A percentile compares a stretch with the other conserved stretches of the same genome.
These are phyloP conservation scores for Mola mola DNA, from an alignment of 2,113 vertebrate species.

Conservation along the genomic window DNA sequence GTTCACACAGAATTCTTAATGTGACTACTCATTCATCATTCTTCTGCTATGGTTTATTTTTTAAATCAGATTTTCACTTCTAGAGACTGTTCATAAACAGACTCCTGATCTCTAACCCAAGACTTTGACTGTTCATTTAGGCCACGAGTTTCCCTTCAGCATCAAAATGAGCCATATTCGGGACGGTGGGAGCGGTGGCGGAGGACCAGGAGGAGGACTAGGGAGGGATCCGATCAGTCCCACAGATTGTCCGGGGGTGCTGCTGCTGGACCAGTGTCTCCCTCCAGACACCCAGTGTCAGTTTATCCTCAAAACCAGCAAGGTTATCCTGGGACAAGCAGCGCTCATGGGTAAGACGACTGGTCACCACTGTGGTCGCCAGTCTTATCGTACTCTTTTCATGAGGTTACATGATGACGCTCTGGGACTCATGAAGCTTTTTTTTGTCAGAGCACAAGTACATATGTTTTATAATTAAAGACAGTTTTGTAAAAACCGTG, in stretches of 20 bases:
- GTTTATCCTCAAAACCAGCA: slow-evolving; percentile 92
- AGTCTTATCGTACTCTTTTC: not conserved
- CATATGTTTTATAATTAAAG: not conserved
- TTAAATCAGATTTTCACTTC: not conserved
- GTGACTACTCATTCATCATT: no score
- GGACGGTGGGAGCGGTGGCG: slow-evolving; percentile 65
- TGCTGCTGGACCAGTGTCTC: slow-evolving; percentile 86
- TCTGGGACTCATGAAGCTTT: no score
- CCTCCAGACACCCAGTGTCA: slow-evolving; percentile 92
- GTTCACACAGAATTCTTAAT: slow-evolving; percentile 27
- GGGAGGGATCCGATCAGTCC: slow-evolving; percentile 78
- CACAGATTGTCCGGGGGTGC: slow-evolving; percentile 81
- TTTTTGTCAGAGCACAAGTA: no score
- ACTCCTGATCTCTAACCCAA: slow-evolving; percentile 32
- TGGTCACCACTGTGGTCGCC: not conserved
- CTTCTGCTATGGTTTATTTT: no score
- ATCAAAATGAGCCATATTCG: slow-evolving; percentile 97
- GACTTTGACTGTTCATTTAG: slow-evolving; percentile 72
- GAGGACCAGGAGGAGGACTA: slow-evolving; percentile 40
- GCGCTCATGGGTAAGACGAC: slow-evolving; percentile 81
- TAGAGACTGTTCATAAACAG: slow-evolving; percentile 1
- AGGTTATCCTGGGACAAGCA: slow-evolving; percentile 65
- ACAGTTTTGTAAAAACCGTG: not conserved
- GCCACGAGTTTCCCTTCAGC: slow-evolving; percentile 94
- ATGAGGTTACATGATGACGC: not conserved